These are phyloP conservation scores for Monarcha castaneiventris DNA, from an alignment of 2,113 vertebrate species.

Conservation along the genomic window DNA sequence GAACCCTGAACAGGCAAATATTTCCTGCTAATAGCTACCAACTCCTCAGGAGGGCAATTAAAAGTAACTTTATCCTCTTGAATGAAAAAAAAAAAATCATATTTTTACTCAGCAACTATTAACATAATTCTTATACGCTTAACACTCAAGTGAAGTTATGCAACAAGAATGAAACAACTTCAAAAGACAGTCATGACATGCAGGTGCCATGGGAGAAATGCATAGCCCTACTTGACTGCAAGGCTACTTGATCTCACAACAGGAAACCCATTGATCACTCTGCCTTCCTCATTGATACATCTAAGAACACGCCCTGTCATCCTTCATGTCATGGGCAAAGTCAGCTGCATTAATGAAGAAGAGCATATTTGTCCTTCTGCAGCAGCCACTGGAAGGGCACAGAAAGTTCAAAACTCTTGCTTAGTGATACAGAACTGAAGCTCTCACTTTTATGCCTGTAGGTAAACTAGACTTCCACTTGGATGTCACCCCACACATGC, in stretches of 20 bases:
- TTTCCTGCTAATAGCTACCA: background rate
- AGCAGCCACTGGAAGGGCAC: background rate
- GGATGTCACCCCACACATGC: background rate
- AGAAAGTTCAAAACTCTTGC: background rate
- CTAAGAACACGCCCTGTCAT: background rate
- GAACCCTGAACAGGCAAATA: background rate
- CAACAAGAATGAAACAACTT: background rate
- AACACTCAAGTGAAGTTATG: background rate
- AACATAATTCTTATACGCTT: background rate
- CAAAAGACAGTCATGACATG: background rate
- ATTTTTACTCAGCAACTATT: background rate
- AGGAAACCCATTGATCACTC: background rate
- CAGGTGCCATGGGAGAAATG: background rate
- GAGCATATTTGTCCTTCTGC: background rate
- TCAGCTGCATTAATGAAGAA: background rate
- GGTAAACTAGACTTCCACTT: background rate
- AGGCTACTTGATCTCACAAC: background rate
- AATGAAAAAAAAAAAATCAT: background rate
- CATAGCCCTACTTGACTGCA: background rate
- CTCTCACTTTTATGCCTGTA: background rate
- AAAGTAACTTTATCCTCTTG: background rate
- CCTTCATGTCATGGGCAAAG: background rate
- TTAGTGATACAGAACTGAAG: background rate
- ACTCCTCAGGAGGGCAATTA: background rate
- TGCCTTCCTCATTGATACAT: background rate